phyloP scores from a whole-genome alignment of 1,140 invertebrate genomes.

The Tetragonula clypearis region DNA sequence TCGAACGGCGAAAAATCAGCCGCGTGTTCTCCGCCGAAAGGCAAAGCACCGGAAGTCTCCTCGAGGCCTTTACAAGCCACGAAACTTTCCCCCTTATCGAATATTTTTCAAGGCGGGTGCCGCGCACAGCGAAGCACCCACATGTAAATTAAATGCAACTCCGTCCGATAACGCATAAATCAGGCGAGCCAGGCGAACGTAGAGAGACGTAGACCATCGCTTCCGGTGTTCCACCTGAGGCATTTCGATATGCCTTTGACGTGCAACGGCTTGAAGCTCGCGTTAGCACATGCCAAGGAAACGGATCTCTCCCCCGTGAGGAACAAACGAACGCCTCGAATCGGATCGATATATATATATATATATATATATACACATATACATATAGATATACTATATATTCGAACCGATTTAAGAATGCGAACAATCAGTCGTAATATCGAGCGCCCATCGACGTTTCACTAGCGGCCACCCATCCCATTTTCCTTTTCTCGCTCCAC shows the following conservation, averaged over 20 bases:
- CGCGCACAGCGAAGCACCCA: background rate
- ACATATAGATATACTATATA: background rate
- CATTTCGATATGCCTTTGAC: conserved; percentile 19
- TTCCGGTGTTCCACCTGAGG: conserved; percentile 31
- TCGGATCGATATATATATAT: background rate
- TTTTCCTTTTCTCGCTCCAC: background rate
- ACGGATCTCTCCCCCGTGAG: background rate
- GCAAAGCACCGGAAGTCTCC: no score
- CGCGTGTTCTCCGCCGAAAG: background rate
- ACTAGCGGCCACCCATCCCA: no score
- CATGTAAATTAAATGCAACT: background rate
- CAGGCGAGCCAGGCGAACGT: background rate
- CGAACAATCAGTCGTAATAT: conserved; percentile 1
- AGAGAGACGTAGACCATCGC: background rate
- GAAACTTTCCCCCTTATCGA: background rate
- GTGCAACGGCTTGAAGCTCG: conserved; percentile 9
- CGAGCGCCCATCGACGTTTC: background rate
- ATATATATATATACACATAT: background rate
- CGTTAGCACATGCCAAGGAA: conserved; percentile 12
- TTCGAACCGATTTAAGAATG: background rate
- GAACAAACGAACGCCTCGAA: background rate
- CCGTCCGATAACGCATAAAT: background rate
- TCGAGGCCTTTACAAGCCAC: background rate
- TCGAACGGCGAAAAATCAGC: background rate
- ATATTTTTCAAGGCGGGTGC: background rate